Base-by-base conservation (phyloP, 2,888 invertebrate genomes). In the Chrysolina oricalcia region DNA sequence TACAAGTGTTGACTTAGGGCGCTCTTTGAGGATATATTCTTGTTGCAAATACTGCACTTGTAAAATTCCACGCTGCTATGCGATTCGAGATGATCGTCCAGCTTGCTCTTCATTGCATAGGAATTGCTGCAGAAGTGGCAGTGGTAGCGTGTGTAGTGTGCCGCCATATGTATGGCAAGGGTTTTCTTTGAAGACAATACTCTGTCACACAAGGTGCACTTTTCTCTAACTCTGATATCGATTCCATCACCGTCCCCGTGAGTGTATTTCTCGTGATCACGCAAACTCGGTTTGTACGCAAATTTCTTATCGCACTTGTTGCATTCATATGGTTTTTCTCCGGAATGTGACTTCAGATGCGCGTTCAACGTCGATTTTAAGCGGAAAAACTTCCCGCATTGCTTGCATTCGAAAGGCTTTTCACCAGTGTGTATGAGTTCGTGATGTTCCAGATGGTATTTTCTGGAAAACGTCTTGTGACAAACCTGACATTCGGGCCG, bases 11-110 rank as follows among this genome's bases (percentile, higher is more conserved):
- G 73, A 56, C 94, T 87, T 77, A 94, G 88, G 88, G 94, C 94
- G 77, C 94, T 94, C 87, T 94, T 94, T 78, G 94, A 94, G 88
- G 94, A 94, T 89, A 94, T 94, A 2, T 93, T 94, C 86, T 94
- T 94, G 89, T 93, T 93, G 90, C 94, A 94, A 66, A 92, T 91
- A 19, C 93, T 93, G 89, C 94, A 95, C 65, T 92, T 90, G 88
- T 93, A 94, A 19, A 94, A 94, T 70, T 92, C 91, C 87, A 94
- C 94, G 21, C 92, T 92, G 81, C 94, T 94, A 84, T 95, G 94
- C 10, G 82, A 79, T 68, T 76, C 80, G 9, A 73, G 72, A 67
- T 84, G 83, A 23, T 75, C 75, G 40, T 82, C 78, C 27, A 84
- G 70, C 35, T 81, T 77, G 48, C 77, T 77, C 71, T 82, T 83